These are phyloP conservation scores for Pachycephus smyrnensis DNA, from an alignment of 2,888 invertebrate species.

Conservation along the genomic window DNA sequence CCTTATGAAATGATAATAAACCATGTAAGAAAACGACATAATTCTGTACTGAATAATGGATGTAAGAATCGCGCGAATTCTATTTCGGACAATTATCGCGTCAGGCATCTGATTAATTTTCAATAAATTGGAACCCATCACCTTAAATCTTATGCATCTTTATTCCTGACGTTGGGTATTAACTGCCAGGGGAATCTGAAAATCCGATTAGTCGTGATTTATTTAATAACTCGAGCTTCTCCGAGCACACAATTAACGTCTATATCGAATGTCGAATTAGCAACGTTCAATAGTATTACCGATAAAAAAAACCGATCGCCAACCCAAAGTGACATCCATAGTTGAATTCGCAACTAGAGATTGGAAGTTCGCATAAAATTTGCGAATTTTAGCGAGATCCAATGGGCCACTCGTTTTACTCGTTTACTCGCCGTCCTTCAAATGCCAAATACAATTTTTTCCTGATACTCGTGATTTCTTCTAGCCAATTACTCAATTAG, in stretches of 20 bases:
- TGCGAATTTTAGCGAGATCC: background rate
- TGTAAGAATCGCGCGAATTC: background rate
- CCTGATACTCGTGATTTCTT: background rate
- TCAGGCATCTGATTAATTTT: constrained; percentile 23
- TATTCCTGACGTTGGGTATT: background rate
- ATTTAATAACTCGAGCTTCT: constrained; percentile 8
- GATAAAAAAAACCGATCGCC: background rate
- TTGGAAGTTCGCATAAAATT: background rate
- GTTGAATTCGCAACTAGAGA: background rate
- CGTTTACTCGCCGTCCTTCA: background rate
- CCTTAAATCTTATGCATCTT: constrained; percentile 20
- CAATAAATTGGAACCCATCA: constrained; percentile 29
- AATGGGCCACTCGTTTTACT: background rate
- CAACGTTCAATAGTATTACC: constrained; percentile 4
- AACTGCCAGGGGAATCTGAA: background rate
- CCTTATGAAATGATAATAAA: background rate
- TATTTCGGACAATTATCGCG: background rate
- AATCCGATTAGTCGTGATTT: constrained; percentile 17
- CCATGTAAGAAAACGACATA: background rate
- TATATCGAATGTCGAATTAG: constrained; percentile 35
- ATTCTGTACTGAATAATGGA: background rate
- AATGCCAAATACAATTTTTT: background rate
- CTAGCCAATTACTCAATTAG: background rate
- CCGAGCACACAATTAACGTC: constrained; percentile 24
- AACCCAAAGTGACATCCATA: background rate